These are phyloP conservation scores for Callorhinus ursinus DNA, from an alignment of 2,113 vertebrate genomes.

Conservation along the genomic window DNA sequence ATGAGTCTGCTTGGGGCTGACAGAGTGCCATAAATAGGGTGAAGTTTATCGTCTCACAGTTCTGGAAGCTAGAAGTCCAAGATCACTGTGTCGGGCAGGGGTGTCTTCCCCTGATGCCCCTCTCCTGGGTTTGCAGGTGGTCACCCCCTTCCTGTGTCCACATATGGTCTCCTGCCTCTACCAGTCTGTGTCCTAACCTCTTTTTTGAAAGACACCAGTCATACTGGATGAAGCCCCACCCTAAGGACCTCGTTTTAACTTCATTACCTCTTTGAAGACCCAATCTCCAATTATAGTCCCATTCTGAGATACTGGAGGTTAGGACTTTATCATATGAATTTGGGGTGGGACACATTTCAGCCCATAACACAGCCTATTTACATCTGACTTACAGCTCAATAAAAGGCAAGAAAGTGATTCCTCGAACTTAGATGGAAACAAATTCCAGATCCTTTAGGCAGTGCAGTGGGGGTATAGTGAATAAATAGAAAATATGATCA, in stretches of 20 bases:
- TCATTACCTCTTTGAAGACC: not conserved
- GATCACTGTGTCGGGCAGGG: not conserved
- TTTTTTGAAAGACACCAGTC: not conserved
- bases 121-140: not conserved
- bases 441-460: not conserved
- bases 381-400: not conserved
- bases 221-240: not conserved
- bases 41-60: not conserved
- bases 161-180: not conserved
- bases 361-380: not conserved
- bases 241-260: not conserved
- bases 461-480: not conserved
- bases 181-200: not conserved
- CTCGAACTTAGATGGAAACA: not conserved
- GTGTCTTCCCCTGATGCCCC: not conserved
- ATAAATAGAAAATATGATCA: not conserved
- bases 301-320: not conserved
- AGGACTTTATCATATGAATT: not conserved
- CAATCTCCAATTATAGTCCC: not conserved
- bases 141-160: not conserved
- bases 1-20: not conserved
- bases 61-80: not conserved
- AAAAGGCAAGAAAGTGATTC: not conserved
- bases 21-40: not conserved
- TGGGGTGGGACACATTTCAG: not conserved